Evolutionary conservation across 1,140 invertebrate species (phyloP), one percentile per base, ranked within the genome.

Genomic region (Micrasema longulum): DNA sequence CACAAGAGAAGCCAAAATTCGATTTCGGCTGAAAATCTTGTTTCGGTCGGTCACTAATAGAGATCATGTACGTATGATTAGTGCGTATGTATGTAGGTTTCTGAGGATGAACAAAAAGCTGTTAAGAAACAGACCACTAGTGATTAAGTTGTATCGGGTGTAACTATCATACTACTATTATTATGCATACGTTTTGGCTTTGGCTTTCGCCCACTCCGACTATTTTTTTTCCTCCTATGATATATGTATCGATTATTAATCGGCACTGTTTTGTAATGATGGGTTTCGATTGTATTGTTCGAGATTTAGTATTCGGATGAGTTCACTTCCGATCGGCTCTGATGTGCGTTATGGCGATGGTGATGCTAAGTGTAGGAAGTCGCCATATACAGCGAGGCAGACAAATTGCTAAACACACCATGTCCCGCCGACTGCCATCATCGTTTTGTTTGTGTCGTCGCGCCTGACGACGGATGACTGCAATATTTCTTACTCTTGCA

Each of bases 351-450:
- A 45, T 45, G 41, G 41, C 11, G 6, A 57, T 57, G 53, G 55
- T 9, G 48, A 1, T 60, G 55, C 36, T 9, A 18, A 26, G 60
- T 47, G 60, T 64, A 64, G 60, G 60, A 64, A 64, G 60, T 41
- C 6, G 20, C 60, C 60, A 26, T 64, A 47, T 47, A 64, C 12
- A 64, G 60, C 1, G 26, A 11, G 12, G 20, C 23, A 11, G 12
- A n/a, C 23, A 10, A 26, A 64, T 64, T 64, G 47, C 23, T 18
- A 64, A 64, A 47, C 60, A 45, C 41, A 14, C 6, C 60, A 9
- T 36, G 60, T 36, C 26, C 26, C 26, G 7, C 26, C 26, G 31
- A 22, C 43, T 47, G 41, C 41, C 55, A 31, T 31, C 26, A 31
- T 7, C 26, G 7, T 31, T 31, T 7, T 4, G 43, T 31, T 7